Evolutionary conservation across 2,797 vertebrate species (phyloP), one percentile per base, ranked within the genome.

Genomic region (Pseudocheirus occidentalis): DNA sequence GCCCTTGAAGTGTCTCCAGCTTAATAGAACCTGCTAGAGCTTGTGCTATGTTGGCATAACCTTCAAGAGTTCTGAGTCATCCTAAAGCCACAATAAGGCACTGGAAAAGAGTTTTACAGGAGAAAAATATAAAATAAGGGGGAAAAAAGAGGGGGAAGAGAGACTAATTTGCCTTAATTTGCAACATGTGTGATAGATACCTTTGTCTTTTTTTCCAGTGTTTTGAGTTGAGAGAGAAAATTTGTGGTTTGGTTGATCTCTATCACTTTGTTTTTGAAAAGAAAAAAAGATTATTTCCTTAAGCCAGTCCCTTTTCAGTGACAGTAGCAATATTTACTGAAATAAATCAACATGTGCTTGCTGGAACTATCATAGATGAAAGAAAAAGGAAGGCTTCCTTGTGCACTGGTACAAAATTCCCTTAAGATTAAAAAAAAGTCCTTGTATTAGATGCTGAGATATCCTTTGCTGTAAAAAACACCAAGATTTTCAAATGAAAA

Each of bases 381-480:
- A 92, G 91, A 91, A 91, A 94, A 94, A 93, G 21, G 50, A 46
- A 55, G 18, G 54, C 34, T 93, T 93, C 9, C 31, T 95, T 92
- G 10, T 93, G 53, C 90, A 93, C 6, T 14, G 66, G 87, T 66
- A 56, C 12, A 55, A 94, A 92, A 93, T 90, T 94, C 95, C 89
- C 81, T 27, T 87, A 90, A 95, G 59, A 52, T 91, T 4, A 89
- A 50, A 66, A 73, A 66, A 81, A 87, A 4, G 73, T 90, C 0
- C 18, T 94, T 90, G 0, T 66, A 50, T 94, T 94, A 87, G 31
- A 55, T 12, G 5, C 55, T n/a, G 13, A 95, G 21, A 27, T 94
- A 4, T 89, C 94, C 87, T 18, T 92, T 66, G 34, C 0, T 90
- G 93, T 96, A n/a, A 96, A 95, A 96, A 93, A 93, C 13, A 92